A percentile compares a stretch with the other conserved stretches of the same genome.
Conservation (phyloP, 1,140 invertebrate species). For the Drosophila sulfurigaster region DNA sequence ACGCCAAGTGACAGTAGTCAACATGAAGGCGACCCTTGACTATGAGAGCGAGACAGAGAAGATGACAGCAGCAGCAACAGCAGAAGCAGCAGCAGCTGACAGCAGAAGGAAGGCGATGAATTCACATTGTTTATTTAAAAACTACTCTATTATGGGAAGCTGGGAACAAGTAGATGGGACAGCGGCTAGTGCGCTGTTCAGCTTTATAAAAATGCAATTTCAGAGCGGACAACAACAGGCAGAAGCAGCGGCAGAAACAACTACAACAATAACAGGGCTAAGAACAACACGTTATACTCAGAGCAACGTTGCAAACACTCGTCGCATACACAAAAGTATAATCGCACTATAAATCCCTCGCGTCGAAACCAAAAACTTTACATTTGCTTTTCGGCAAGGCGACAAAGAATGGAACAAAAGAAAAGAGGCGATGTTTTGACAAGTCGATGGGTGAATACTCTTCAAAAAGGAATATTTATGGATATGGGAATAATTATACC, state of each 20-base stretch:
- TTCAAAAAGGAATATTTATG: background rate
- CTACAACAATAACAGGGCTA: conserved; percentile 19
- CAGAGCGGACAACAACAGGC: conserved; percentile 49
- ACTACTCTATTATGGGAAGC: conserved; percentile 59
- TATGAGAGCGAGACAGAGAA: conserved; percentile 9
- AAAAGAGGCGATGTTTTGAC: background rate
- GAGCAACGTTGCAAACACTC: conserved; percentile 18
- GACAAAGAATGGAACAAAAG: conserved; percentile 45
- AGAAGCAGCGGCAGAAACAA: conserved; percentile 14
- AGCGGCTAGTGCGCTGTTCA: conserved; percentile 39
- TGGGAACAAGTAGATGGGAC: conserved; percentile 25
- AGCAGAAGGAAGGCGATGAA: conserved; percentile 40
- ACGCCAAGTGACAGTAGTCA: conserved; percentile 41
- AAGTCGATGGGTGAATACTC: background rate
- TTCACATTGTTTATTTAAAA: conserved; percentile 67
- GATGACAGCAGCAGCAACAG: conserved; percentile 27
- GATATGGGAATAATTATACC: too few relatives aligned
- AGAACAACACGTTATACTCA: conserved; percentile 37
- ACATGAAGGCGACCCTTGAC: conserved; percentile 40
- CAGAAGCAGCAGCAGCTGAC: conserved; percentile 17
- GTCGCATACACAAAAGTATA: conserved; percentile 54
- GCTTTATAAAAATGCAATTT: conserved; percentile 69
- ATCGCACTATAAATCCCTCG: conserved; percentile 64
- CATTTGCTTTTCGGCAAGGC: conserved; percentile 50
- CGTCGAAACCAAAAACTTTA: conserved; percentile 64